These are phyloP conservation scores for Mamestra configurata DNA, from an alignment of 1,140 invertebrate species.

Conservation along the genomic window DNA sequence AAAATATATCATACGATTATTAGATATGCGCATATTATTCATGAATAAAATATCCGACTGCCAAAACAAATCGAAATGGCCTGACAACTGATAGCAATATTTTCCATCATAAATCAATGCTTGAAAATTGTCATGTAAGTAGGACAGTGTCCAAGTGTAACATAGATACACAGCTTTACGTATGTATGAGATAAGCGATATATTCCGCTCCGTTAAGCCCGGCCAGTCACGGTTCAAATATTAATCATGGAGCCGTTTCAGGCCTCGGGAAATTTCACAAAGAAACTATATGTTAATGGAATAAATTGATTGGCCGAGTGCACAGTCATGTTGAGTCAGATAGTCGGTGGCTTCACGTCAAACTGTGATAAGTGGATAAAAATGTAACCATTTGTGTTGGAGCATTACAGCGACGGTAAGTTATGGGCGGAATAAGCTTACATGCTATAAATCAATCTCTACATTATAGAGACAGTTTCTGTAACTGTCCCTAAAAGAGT, in stretches of 20 bases:
- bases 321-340: conserved; percentile 59
- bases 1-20: background rate
- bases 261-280: conserved; percentile 67
- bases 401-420: background rate
- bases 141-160: background rate
- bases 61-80: conserved; percentile 3
- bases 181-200: conserved; percentile 52
- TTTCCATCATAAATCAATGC: background rate
- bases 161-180: conserved; percentile 1
- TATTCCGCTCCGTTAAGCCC: conserved; percentile 60
- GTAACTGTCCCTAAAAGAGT: no score
- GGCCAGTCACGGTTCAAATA: conserved; percentile 72
- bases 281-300: conserved; percentile 75
- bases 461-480: no score
- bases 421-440: background rate
- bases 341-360: conserved; percentile 49
- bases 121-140: conserved; percentile 23
- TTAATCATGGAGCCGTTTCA: conserved; percentile 74
- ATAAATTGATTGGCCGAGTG: conserved; percentile 68
- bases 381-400: conserved; percentile 18
- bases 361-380: conserved; percentile 22
- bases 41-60: conserved; percentile 5
- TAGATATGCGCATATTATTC: conserved; percentile 5
- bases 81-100: background rate
- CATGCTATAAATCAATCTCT: no score